Evolutionary conservation across 1,140 invertebrate genomes (phyloP), one percentile per base, ranked within the genome.

Genomic region (Nilaparvata lugens): DNA sequence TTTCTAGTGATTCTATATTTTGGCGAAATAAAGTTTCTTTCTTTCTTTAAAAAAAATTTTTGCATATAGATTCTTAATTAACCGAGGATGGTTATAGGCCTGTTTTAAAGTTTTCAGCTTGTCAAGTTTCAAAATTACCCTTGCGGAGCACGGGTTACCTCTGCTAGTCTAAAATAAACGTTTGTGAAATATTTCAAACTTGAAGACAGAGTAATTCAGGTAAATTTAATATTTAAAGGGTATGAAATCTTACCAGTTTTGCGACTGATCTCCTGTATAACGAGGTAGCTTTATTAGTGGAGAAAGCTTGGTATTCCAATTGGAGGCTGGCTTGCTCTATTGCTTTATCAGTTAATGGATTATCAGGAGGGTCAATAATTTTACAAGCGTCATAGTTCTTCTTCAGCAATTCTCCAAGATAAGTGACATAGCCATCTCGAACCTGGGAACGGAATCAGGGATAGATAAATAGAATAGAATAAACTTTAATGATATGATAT

Each of bases 271-370:
- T 79, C 43, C 84, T 77, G 70, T 92, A 93, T 64, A 88, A 78
- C 55, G 81, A 85, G 16, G 83, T 78, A 16, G 83, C 83, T 60
- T 82, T 88, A 66, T 80, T 84, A 4, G 73, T 71, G 4, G 80
- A 77, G 68, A 92, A 92, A 14, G 83, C 74, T 18, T 81, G 74
- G 70, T 91, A 89, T 71, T 93, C 90, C 60, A 87, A 66, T 60
- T 88, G 82, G 25, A 84, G 73, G 4, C 85, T 85, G 69, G 83
- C 83, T 54, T 84, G 78, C 65, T 85, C 81, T 21, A 85, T 75
- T 69, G 88, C 85, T 24, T 73, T 67, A 42, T 74, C 71, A 25
- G 73, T 71, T 14, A 82, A 68, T 1, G 66, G 62, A 55, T 72
- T 69, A 0, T 69, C 64, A 0, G 75, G 72, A 16, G 70, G 67